Base-by-base conservation (phyloP, 2,888 invertebrate species). In the Epistrophe grossulariae region DNA sequence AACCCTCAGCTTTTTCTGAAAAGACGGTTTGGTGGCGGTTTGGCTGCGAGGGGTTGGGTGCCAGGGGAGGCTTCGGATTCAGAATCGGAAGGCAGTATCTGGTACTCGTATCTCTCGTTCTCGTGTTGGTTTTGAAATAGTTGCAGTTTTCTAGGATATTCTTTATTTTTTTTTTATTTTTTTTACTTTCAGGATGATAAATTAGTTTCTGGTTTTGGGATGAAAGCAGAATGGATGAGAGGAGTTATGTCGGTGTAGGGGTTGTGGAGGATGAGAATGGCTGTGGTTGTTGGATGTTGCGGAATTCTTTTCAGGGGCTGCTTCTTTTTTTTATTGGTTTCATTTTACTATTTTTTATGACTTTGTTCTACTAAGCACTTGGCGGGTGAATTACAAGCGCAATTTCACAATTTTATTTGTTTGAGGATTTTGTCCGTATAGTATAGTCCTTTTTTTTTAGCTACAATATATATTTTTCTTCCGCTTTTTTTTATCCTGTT, bases 321-420 rank as follows among this genome's bases (percentile, higher is more conserved):
- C 73, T 77, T 79, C 88, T 89, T 90, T 68, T 81, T 88, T 82
- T 83, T 87, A 87, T 87, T 83, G 88, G 89, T 89, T 89, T 88
- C 84, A 85, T 88, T 89, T 90, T 89, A 82, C 83, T 88, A 88
- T 90, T 91, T 91, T 91, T 91, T 91, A 90, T 91, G 90, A 90
- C 89, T 89, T 89, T 90, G 90, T 90, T 89, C 88, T 79, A 83
- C 76, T 83, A 83, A 87, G 87, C 87, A 87, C 87, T 87, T 87
- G 87, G 87, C 76, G 87, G 87, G 82, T 79, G 83, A 87, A 87
- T 87, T 87, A 87, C 87, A 87, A 87, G 87, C 87, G 83, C 87
- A 87, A 87, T 87, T 87, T 87, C 87, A 87, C 87, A 83, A 87
- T 87, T 83, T 87, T 83, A 87, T 87, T 87, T 83, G 87, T 87